Conservation (phyloP, 2,888 invertebrate genomes). For the Caenorhabditis afra region DNA sequence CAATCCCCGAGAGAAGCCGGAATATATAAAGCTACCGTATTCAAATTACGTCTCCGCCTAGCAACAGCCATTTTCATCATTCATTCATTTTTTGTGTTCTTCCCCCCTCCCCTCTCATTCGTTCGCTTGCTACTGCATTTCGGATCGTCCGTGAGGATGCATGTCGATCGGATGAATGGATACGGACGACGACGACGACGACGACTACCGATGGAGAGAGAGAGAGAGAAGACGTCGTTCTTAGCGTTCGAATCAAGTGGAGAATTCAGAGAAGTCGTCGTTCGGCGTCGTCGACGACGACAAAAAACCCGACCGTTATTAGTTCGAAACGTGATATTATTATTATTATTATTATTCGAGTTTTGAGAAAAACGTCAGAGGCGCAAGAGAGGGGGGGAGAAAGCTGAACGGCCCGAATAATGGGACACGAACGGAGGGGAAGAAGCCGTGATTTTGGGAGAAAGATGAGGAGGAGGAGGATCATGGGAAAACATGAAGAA, state of each 20-base stretch:
- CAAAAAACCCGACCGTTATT: conserved; percentile 37
- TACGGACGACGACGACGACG: conserved; percentile 2
- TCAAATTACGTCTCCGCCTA: conserved; percentile 3
- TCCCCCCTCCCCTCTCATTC: neutral
- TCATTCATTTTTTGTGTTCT: neutral
- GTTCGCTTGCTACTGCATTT: too few species aligned
- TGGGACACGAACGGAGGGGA: too few species aligned
- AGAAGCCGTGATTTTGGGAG: neutral
- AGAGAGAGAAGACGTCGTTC: too few species aligned
- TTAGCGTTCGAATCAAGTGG: too few species aligned
- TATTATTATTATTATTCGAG: conserved; percentile 33
- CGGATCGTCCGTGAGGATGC: conserved; percentile 16
- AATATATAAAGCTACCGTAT: neutral
- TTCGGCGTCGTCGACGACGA: conserved; percentile 5
- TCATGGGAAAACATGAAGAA: conserved; percentile 16
- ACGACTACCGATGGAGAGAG: neutral
- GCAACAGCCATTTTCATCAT: neutral
- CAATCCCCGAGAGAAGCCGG: neutral
- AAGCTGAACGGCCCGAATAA: neutral
- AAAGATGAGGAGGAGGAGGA: neutral
- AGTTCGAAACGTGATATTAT: conserved; percentile 49
- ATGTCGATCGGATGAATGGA: conserved; percentile 52
- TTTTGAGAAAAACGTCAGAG: neutral
- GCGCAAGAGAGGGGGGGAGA: neutral
- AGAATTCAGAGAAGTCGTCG: neutral